Evolutionary conservation across 2,797 vertebrate genomes (phyloP), one percentile per base, ranked within the genome.

Genomic region (Denticeps clupeoides): DNA sequence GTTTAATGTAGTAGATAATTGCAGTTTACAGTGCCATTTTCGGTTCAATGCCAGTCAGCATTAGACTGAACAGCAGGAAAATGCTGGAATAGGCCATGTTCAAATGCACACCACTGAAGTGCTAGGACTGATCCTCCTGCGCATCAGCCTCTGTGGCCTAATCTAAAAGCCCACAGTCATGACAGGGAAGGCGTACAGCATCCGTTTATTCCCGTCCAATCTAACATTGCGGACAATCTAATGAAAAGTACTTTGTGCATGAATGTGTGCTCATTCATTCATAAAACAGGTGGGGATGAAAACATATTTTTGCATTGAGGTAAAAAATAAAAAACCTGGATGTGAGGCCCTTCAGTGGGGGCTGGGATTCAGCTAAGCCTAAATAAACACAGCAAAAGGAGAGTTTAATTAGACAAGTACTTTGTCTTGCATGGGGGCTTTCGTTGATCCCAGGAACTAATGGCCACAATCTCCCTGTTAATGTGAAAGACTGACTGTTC

Each of bases 341-440:
- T n/a, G n/a, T n/a, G n/a, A n/a, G n/a, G n/a, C n/a, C 7, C 16
- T 47, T 42, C 49, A 54, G 41, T 46, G 56, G 4, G 15, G 23
- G 26, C 24, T 41, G 16, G 29, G 52, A 59, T 59, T 31, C 41
- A 51, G 33, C 52, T 59, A 49, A 66, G 62, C 53, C 51, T 59
- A 53, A 52, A 55, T 37, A 65, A 66, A 67, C 51, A 49, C 24
- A 48, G 37, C 53, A 50, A 58, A 21, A 54, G 43, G 49, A 49
- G 46, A 48, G 38, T 46, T 59, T 51, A 48, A 54, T 63, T 68
- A 54, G 50, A 59, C 47, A 49, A 43, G 19, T 32, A 35, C 26
- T 47, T 18, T 51, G 38, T 51, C 35, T 33, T 46, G 31, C 40
- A 47, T 23, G 31, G 38, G 55, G 26, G 19, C 24, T n/a, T 24